Percentiles rank a stretch among this genome's conserved stretches.
These are phyloP conservation scores for Hololepta plana DNA, from an alignment of 2,888 invertebrate species.

Conservation along the genomic window DNA sequence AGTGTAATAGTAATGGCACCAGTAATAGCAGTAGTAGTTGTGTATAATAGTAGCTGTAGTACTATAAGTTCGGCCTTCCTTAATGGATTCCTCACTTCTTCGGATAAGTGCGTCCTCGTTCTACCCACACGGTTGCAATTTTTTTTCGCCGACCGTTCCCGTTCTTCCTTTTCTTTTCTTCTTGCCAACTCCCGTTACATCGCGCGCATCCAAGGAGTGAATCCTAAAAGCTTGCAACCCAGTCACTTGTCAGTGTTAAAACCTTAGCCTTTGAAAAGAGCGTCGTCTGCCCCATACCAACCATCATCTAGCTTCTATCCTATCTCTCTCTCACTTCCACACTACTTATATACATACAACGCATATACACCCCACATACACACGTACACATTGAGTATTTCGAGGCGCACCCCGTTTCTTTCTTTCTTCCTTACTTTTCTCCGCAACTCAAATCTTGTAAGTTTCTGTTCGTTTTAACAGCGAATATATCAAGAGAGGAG, in stretches of 20 bases:
- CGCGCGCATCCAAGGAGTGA: slow-evolving; percentile 14
- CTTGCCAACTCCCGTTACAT: slow-evolving; percentile 14
- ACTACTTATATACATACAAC: too few relatives aligned
- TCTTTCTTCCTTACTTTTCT: slow-evolving; percentile 6
- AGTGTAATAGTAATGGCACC: too few relatives aligned
- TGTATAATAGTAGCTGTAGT: too few relatives aligned
- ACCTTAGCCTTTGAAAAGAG: slow-evolving; percentile 19
- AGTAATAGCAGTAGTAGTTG: too few relatives aligned
- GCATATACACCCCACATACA: too few relatives aligned
- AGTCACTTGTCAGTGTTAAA: slow-evolving; percentile 19
- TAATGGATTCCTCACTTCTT: slow-evolving; percentile 22
- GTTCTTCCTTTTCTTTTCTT: too few relatives aligned
- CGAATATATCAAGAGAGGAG: slow-evolving; percentile 17
- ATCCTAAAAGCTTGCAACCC: slow-evolving; percentile 18
- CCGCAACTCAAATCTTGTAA: slow-evolving; percentile 19
- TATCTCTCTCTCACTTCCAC: too few relatives aligned
- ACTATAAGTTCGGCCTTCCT: slow-evolving; percentile 17
- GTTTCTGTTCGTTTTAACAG: slow-evolving; percentile 20
- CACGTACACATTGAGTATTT: not conserved
- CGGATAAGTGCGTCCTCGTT: slow-evolving; percentile 18
- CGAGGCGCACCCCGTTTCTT: slow-evolving; percentile 2
- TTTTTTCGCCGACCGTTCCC: too few relatives aligned
- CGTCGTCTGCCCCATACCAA: too few relatives aligned
- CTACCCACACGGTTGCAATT: too few relatives aligned
- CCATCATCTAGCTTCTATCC: too few relatives aligned